A percentile compares a stretch with the other conserved stretches of the same genome.
These are phyloP conservation scores for Siniperca knerii DNA, from an alignment of 2,113 vertebrate species.

Conservation along the genomic window DNA sequence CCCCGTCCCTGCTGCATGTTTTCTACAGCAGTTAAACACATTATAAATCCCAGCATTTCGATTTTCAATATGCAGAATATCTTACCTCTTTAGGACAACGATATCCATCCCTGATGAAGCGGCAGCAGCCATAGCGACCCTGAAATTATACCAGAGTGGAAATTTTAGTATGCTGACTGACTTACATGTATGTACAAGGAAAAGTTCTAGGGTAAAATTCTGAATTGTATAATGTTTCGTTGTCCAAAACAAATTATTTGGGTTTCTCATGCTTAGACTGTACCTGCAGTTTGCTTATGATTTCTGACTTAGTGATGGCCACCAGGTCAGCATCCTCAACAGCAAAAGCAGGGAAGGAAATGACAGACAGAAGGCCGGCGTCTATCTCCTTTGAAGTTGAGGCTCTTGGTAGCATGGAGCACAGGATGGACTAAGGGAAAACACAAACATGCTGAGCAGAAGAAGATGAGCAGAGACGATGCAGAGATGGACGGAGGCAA, in stretches of 20 bases:
- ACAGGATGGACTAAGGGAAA: slow-evolving; percentile 92
- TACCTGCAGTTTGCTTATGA: slow-evolving; percentile 96
- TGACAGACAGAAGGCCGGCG: slow-evolving; percentile 95
- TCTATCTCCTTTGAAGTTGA: slow-evolving; percentile 99
- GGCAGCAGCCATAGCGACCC: slow-evolving; percentile 97
- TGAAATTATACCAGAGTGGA: slow-evolving; percentile 62
- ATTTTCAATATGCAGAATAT: background rate
- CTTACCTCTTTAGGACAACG: slow-evolving; percentile 95
- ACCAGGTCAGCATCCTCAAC: slow-evolving; percentile 95
- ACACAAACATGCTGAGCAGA: slow-evolving; percentile 25
- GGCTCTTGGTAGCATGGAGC: slow-evolving; percentile 97
- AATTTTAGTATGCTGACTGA: background rate
- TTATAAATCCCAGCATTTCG: background rate
- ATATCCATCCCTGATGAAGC: slow-evolving; percentile 97
- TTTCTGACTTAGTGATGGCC: slow-evolving; percentile 95
- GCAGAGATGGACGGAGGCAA: background rate
- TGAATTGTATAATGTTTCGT: background rate
- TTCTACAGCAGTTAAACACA: background rate
- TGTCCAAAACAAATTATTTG: background rate
- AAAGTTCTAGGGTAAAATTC: background rate
- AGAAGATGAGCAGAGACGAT: background rate
- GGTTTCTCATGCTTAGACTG: background rate
- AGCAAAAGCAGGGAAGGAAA: slow-evolving; percentile 98
- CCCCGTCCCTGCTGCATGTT: background rate
- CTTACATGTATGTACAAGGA: background rate